Evolutionary conservation across 2,888 invertebrate genomes (phyloP), one percentile per base, ranked within the genome.

Genomic region (Ormyrus pomaceus): DNA sequence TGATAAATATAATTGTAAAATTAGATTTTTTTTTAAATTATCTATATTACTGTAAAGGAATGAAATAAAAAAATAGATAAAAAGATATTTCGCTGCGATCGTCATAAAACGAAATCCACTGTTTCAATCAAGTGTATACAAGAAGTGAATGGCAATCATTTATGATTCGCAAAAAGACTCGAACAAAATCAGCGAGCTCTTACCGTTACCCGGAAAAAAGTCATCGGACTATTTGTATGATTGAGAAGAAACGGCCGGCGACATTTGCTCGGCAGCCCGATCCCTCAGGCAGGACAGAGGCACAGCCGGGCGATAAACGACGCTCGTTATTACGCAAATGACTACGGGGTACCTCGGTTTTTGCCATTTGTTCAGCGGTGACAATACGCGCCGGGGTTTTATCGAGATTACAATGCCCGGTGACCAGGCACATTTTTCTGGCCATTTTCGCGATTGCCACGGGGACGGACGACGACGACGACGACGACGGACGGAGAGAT

Each of bases 281-380:
- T 58, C 48, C 51, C 71, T 19, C 19, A 1, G 1, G 1, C 19
- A 19, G 19, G 19, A 19, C 19, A 34, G 51, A 51, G 50, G 19
- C 19, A 71, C 58, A 58, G 50, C 64, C 13, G 1, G 46, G 62
- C 77, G 70, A 73, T 61, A 76, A 73, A 74, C 70, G 82, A 65
- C 56, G 9, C 79, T 77, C 74, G 77, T 79, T 82, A 82, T 82
- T 82, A 82, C 73, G 82, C 79, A 82, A 82, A 82, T 82, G 82
- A 77, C 77, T 53, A 58, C 77, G 64, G 13, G 59, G 9, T 55
- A 45, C 65, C 61, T 62, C 56, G 46, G 45, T 76, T 64, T 80
- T 59, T 62, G 56, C 55, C 56, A 50, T 19, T 48, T 10, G 8
- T 50, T 58, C 50, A 51, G 55, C 64, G 46, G 68, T 48, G n/a